phyloP scores from a whole-genome alignment of 2,888 invertebrate species.

The Cheilosia pagana region DNA sequence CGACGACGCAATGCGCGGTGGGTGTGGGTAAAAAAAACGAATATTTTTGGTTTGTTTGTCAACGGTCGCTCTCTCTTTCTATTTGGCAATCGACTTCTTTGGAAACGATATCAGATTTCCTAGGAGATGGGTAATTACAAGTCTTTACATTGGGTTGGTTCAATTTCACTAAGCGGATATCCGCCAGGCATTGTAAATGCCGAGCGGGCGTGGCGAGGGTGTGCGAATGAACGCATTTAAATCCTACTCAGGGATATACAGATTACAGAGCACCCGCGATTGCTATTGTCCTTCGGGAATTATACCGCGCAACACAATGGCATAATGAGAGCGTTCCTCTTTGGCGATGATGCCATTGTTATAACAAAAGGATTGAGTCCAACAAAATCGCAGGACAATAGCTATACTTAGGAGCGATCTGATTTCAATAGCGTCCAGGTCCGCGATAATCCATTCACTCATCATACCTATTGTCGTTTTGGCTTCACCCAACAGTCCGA shows the following conservation, averaged over 20 bases:
- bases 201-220: constrained; percentile 35
- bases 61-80: constrained; percentile 27
- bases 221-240: constrained; percentile 27
- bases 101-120: constrained; percentile 64
- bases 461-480: constrained; percentile 52
- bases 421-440: constrained; percentile 59
- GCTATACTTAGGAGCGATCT: constrained; percentile 37
- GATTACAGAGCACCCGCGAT: constrained; percentile 30
- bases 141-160: constrained; percentile 22
- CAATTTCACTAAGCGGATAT: constrained; percentile 68
- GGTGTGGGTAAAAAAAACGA: constrained; percentile 50
- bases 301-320: constrained; percentile 12
- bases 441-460: constrained; percentile 61
- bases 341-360: constrained; percentile 2
- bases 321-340: constrained; percentile 4
- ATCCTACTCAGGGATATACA: constrained; percentile 7
- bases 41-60: constrained; percentile 47
- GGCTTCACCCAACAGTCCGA: constrained; percentile 51
- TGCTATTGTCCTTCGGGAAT: constrained; percentile 10
- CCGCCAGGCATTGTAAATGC: constrained; percentile 40
- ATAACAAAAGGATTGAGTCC: constrained; percentile 60
- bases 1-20: constrained; percentile 23
- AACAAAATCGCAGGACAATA: constrained; percentile 55
- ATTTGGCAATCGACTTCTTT: constrained; percentile 57
- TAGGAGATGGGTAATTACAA: constrained; percentile 35